Evolutionary conservation across 2,888 invertebrate genomes (phyloP).

Genomic region (Cantharis rufa): DNA sequence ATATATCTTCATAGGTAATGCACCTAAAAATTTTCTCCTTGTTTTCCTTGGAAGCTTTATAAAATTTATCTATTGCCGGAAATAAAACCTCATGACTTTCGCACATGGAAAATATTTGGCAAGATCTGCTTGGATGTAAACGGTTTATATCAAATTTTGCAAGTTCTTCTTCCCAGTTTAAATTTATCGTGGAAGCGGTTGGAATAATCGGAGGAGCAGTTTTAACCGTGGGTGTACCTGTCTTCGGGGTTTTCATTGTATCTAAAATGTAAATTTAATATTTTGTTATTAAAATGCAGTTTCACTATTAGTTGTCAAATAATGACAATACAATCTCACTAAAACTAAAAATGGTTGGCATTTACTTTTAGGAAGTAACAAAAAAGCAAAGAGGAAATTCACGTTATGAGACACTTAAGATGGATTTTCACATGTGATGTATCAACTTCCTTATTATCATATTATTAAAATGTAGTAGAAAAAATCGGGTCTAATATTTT

Average conservation of each 20-base stretch:
- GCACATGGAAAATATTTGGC: slow-evolving; percentile 11
- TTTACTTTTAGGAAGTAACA: not conserved
- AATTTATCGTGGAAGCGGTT: not conserved
- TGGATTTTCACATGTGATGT: not conserved
- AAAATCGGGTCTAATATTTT: not conserved
- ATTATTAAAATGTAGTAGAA: not conserved
- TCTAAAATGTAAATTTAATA: not conserved
- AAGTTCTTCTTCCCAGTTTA: slow-evolving; percentile 1
- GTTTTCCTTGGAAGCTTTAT: slow-evolving; percentile 7
- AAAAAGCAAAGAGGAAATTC: not conserved
- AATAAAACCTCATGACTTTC: slow-evolving; percentile 2
- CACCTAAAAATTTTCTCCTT: slow-evolving; percentile 4
- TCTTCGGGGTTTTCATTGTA: not conserved
- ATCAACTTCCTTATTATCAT: not conserved
- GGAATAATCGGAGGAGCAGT: not conserved
- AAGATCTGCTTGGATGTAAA: slow-evolving; percentile 2
- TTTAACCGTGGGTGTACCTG: not conserved
- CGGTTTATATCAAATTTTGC: slow-evolving; percentile 1
- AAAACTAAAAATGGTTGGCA: not conserved
- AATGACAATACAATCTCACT: not conserved
- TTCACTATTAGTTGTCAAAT: not conserved
- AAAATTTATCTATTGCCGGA: slow-evolving; percentile 8
- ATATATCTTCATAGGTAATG: slow-evolving; percentile 11
- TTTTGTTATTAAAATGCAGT: too few relatives aligned
- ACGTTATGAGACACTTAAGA: not conserved